Conservation (phyloP, 1,140 invertebrate species). For the Trachelipus rathkii region DNA sequence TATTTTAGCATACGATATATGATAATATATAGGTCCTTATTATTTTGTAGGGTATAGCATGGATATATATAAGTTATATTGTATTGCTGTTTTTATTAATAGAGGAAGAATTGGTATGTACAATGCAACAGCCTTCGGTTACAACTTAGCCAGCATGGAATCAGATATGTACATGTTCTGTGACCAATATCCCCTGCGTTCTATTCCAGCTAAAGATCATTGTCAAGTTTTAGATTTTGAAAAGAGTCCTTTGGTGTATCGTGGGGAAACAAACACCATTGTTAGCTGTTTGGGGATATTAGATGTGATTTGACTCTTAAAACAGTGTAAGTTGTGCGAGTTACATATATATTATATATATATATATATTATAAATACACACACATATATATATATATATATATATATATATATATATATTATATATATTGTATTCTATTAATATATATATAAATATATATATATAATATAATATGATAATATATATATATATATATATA, state of each 20-base stretch:
- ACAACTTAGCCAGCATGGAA: conserved; percentile 41
- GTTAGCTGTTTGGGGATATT: conserved; percentile 23
- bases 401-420: not conserved
- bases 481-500: too few species aligned
- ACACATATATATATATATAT: conserved; percentile 4
- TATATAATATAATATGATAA: too few species aligned
- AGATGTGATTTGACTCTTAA: conserved; percentile 38
- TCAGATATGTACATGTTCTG: conserved; percentile 44
- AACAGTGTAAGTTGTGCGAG: conserved; percentile 35
- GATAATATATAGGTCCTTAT: too few species aligned
- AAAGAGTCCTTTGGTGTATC: conserved; percentile 21
- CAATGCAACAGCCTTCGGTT: conserved; percentile 45
- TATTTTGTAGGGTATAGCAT: too few species aligned
- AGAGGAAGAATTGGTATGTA: conserved; percentile 19
- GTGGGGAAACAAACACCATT: conserved; percentile 26
- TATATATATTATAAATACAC: conserved; percentile 7
- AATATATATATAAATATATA: conserved; percentile 11
- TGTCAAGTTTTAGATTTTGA: conserved; percentile 38
- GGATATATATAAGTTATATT: not conserved
- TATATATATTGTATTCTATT: too few species aligned
- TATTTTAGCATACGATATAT: too few species aligned
- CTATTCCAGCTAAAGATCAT: conserved; percentile 45
- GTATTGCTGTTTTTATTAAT: not conserved
- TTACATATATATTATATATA: not conserved
- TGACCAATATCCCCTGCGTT: conserved; percentile 47